Evolutionary conservation across 2,888 invertebrate genomes (phyloP).

Genomic region (Xylophagus ater): DNA sequence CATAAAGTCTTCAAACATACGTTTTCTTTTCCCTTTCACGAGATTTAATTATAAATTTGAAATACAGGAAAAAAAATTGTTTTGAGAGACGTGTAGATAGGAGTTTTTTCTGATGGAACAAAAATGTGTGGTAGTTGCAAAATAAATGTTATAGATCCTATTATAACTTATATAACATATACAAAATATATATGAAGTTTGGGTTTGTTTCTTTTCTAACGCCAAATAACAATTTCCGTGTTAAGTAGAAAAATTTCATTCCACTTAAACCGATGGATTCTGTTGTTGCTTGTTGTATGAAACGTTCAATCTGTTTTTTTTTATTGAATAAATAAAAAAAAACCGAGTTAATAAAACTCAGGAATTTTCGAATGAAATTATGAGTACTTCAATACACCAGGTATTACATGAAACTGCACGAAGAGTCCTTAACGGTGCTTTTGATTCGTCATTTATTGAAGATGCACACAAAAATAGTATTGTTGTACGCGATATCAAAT

Average conservation of each 20-base stretch:
- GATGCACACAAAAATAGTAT: slow-evolving; percentile 46
- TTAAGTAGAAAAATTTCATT: slow-evolving; percentile 48
- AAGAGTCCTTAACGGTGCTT: slow-evolving; percentile 41
- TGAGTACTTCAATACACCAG: slow-evolving; percentile 32
- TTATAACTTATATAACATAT: no score
- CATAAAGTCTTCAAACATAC: no score
- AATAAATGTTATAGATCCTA: no score
- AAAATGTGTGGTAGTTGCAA: no score
- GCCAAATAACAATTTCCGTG: slow-evolving; percentile 46
- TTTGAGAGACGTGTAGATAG: no score
- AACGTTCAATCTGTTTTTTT: slow-evolving; percentile 43
- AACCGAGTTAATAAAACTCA: not conserved
- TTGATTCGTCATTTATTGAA: slow-evolving; percentile 46
- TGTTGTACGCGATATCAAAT: slow-evolving; percentile 42
- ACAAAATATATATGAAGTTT: no score
- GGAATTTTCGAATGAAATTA: not conserved
- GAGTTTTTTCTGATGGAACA: no score
- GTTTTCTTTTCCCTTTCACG: no score
- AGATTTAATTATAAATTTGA: no score
- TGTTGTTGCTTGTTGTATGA: slow-evolving; percentile 46
- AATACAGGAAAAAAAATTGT: no score
- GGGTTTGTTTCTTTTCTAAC: no score
- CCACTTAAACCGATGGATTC: slow-evolving; percentile 46
- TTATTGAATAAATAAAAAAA: not conserved
- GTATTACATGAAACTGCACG: slow-evolving; percentile 31